Conservation (phyloP, 1,140 invertebrate genomes). For the Lordiphosa mommai region DNA sequence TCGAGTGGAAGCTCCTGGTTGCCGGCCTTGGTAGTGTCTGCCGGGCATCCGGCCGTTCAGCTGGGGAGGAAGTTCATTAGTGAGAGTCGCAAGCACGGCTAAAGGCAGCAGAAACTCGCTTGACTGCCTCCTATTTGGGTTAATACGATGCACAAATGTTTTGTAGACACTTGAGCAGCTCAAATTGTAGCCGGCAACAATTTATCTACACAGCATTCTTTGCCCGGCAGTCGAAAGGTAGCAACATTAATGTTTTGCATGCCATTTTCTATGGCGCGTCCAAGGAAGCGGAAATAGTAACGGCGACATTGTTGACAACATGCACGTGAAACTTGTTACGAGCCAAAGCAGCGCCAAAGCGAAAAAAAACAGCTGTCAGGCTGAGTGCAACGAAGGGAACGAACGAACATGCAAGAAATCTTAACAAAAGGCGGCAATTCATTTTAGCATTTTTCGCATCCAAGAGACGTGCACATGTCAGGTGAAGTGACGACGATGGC, state of each 20-base stretch:
- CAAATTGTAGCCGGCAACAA: slow-evolving; percentile 43
- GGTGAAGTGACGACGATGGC: slow-evolving; percentile 4
- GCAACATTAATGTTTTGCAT: slow-evolving; percentile 64
- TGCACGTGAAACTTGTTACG: slow-evolving; percentile 72
- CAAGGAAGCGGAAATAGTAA: slow-evolving; percentile 20
- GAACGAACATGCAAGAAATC: slow-evolving; percentile 61
- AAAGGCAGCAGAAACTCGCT: background rate
- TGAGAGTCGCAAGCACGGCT: slow-evolving; percentile 1
- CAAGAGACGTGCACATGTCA: slow-evolving; percentile 66
- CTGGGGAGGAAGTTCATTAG: slow-evolving; percentile 20
- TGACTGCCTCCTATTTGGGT: slow-evolving; percentile 38
- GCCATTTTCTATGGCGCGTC: slow-evolving; percentile 17
- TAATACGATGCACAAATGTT: slow-evolving; percentile 60
- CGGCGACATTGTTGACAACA: slow-evolving; percentile 71
- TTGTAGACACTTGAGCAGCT: slow-evolving; percentile 55
- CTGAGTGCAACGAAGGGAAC: slow-evolving; percentile 14
- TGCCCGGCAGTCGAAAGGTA: slow-evolving; percentile 31
- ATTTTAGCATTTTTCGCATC: slow-evolving; percentile 69
- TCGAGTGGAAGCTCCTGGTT: background rate
- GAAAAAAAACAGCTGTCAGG: slow-evolving; percentile 27
- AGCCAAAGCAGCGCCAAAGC: slow-evolving; percentile 29
- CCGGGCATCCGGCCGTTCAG: background rate
- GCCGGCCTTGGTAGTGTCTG: slow-evolving; percentile 1
- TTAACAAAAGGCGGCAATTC: slow-evolving; percentile 73
- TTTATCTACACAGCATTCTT: slow-evolving; percentile 59